Conservation (phyloP, 2,113 vertebrate species). For the Osmerus mordax region DNA sequence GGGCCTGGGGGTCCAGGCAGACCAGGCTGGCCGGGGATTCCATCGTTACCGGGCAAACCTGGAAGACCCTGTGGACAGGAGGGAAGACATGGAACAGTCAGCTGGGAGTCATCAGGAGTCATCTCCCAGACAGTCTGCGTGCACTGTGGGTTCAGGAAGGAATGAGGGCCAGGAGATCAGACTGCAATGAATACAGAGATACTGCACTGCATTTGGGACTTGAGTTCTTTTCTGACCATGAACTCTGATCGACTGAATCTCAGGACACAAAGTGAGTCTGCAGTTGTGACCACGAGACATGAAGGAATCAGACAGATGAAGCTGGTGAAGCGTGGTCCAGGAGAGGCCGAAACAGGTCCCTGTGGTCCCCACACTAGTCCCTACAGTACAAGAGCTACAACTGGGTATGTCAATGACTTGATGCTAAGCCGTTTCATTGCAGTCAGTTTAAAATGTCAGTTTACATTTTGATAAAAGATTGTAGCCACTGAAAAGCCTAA, state of each 20-base stretch:
- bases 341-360: no score
- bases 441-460: neutral
- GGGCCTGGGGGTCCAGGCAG: slow-evolving; percentile 84
- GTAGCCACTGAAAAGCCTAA: neutral
- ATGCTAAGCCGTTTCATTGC: neutral
- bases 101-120: neutral
- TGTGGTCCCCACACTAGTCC: no score
- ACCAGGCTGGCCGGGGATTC: slow-evolving; percentile 84
- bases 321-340: no score
- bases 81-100: neutral
- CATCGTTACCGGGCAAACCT: slow-evolving; percentile 85
- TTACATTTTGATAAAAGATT: neutral
- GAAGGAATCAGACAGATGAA: neutral
- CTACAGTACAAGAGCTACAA: neutral
- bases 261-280: neutral
- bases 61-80: slow-evolving; percentile 72
- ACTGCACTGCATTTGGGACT: no score
- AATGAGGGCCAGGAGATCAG: no score
- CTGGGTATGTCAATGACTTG: neutral
- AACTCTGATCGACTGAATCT: neutral
- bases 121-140: no score
- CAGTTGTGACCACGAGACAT: neutral
- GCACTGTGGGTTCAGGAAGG: no score
- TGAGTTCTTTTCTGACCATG: no score
- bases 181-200: no score